Evolutionary conservation across 2,113 vertebrate genomes (phyloP), one percentile per base, ranked within the genome.

Genomic region (Accipiter virgatus): DNA sequence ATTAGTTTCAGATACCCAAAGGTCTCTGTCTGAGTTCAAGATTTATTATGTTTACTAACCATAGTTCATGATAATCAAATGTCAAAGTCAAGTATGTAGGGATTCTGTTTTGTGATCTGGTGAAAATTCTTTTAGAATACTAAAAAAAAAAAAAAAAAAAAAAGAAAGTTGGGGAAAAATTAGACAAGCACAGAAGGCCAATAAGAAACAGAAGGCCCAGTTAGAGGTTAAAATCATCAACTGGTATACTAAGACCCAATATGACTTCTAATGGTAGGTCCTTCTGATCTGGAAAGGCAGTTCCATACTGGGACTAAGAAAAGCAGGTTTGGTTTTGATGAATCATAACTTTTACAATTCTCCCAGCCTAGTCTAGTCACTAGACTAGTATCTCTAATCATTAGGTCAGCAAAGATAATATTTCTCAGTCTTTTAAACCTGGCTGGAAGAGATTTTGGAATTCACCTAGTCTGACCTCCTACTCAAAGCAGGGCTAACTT

Each of bases 131-230:
- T 40, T 75, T 77, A 52, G 17, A 43, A 32, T 77, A 36, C 12
- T 82, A 67, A 4, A 22, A 45, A 34, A 68, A 88, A 79, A 78
- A 16, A 16, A 38, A 38, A 38, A 38, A 38, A 38, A 38, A 23
- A 79, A 58, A 0, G 1, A 67, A 40, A 36, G 11, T 6, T 2
- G 4, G 10, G 4, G 45, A 36, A 62, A 55, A 32, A 19, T 36
- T 48, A 86, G 29, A 53, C 11, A 77, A 55, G n/a, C 62, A 59
- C 47, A 75, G 56, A 85, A 70, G 26, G 13, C 5, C 7, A 90
- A 58, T 45, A 42, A 78, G 61, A 88, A 88, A 81, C 11, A 56
- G 70, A 78, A 94, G 25, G 32, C 19, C 32, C 32, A 68, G 11
- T 13, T 25, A 74, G 34, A 78, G 47, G 18, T 61, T 71, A 75